Base-by-base conservation (phyloP, 2,113 vertebrate species). In the Hepsetus odoe region DNA sequence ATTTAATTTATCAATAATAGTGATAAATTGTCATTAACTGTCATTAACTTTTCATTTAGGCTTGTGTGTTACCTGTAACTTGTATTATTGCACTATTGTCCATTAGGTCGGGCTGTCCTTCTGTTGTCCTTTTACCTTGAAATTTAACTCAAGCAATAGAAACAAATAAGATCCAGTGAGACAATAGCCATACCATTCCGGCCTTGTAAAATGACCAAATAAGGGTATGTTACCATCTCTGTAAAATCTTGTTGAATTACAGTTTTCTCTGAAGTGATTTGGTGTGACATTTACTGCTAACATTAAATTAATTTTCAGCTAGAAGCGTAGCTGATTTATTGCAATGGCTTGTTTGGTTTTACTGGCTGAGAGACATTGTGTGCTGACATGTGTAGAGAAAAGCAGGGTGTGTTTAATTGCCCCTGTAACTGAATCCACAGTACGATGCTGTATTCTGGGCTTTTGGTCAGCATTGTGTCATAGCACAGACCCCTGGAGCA, bases 281-380 rank as follows among this genome's bases (percentile, higher is more conserved):
- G 22, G 20, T 82, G 35, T 74, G 28, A 75, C 55, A 66, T 68
- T 65, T 72, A 66, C 32, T 75, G 46, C 49, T 74, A 20, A 75
- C 24, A 30, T 49, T 75, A 65, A 79, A 65, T 30, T 53, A 8
- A 53, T 49, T n/a, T 66, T 26, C 10, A 44, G 26, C 46, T 28
- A 5, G 16, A 11, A 51, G 55, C 53, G 13, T 5, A 5, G 16
- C 24, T 38, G n/a, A 24, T 33, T 78, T 56, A 33, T 33, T 62
- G 16, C 59, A 59, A 53, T 77, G 53, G 9, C 33, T 33, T 26
- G 16, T 71, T 33, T 56, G 53, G 13, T n/a, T 65, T 16, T 44
- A 5, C 26, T 28, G 67, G 38, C 18, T 32, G 53, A 32, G 22
- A 42, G 62, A 72, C 33, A 56, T 22, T 24, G 32, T 42, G 32